Evolutionary conservation across 2,888 invertebrate genomes (phyloP), one percentile per base, ranked within the genome.

Genomic region (Drosophila birchii): DNA sequence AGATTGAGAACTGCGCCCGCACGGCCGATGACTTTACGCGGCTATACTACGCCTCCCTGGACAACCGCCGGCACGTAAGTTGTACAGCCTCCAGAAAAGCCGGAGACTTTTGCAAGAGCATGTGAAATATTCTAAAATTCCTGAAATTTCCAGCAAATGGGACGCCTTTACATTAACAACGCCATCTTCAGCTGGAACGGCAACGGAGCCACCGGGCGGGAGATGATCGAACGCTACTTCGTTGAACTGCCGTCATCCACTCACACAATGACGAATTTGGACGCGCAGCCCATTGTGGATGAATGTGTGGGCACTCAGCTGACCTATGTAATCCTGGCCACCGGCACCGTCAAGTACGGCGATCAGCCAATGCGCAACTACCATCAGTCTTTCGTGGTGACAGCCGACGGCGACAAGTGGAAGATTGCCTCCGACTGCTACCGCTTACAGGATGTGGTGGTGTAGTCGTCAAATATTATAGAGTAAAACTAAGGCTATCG

Each of bases 121-220:
- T 54, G 18, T 20, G 45, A 43, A 36, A 43, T 43, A n/a, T 54
- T 29, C 1, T 5, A 1, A 23, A 16, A 44, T 5, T 9, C 8
- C 5, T 34, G 3, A 0, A 23, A 41, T 36, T 43, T 92, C 64
- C 80, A 95, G 95, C 92, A 96, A 90, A 95, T 98, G 91, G 94
- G 95, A 0, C 96, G 96, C 88, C 93, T 98, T 47, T 98, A 98
- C 90, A 93, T 97, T 82, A 97, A 97, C 51, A 95, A 95, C 29
- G 97, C 96, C 8, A 93, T 96, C n/a, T 93, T 98, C 58, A 95
- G 97, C 49, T 99, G 98, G 98, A 98, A 98, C 93, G 98, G 98
- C 34, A 97, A 97, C 92, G 96, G 96, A 8, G 94, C 96, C 0
- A 95, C 94, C 60, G 97, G 97, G 8, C 95, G 95, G 86, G 96